Conservation (phyloP, 1,140 invertebrate species). For the Bilobella aurantiaca region DNA sequence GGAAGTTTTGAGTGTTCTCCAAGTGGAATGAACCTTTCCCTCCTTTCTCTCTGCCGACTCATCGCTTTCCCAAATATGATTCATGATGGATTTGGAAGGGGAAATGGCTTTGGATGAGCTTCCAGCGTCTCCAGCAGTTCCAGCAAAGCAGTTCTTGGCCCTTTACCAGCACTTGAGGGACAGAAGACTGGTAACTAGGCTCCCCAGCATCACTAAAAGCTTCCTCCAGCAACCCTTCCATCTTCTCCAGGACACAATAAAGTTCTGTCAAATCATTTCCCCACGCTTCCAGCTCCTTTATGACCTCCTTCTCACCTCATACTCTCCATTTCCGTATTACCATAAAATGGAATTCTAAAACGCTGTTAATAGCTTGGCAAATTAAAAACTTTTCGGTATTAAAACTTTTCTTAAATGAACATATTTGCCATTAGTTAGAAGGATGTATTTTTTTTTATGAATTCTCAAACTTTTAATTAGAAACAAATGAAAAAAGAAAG, state of each 20-base stretch:
- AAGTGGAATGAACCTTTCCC: background rate
- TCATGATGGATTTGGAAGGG: conserved; percentile 31
- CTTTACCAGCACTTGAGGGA: conserved; percentile 12
- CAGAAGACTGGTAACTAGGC: conserved; percentile 2
- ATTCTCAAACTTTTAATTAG: too few relatives aligned
- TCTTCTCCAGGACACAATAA: background rate
- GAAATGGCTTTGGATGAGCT: conserved; percentile 10
- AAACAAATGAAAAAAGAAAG: too few relatives aligned
- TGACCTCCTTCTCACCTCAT: conserved; percentile 1
- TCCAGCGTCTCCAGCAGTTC: background rate
- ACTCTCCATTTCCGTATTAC: too few relatives aligned
- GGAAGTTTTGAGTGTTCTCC: background rate
- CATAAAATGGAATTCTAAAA: too few relatives aligned
- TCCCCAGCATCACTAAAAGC: conserved; percentile 14
- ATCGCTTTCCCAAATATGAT: conserved; percentile 31
- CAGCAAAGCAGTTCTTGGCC: conserved; percentile 7
- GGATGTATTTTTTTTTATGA: too few relatives aligned
- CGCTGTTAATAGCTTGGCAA: too few relatives aligned
- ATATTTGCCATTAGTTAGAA: too few relatives aligned
- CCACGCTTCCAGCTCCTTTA: conserved; percentile 11
- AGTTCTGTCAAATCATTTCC: conserved; percentile 24
- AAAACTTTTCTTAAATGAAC: too few relatives aligned
- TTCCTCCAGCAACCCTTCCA: background rate
- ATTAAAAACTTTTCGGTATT: too few relatives aligned
- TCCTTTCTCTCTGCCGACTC: conserved; percentile 27